Percentiles rank a stretch among this genome's conserved stretches.
Conservation (phyloP, 2,888 invertebrate species). For the Dinocampus coccinellae region DNA sequence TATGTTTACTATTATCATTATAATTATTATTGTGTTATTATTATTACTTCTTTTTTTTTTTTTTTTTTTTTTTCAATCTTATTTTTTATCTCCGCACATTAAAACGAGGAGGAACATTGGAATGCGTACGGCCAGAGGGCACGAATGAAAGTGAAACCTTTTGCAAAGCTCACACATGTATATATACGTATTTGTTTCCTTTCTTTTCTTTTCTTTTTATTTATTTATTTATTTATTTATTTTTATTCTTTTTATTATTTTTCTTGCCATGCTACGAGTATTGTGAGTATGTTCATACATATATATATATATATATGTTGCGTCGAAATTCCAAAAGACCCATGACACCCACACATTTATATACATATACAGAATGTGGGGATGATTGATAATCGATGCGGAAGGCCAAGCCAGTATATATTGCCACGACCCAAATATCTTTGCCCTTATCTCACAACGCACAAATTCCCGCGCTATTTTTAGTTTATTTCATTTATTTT, state of each 20-base stretch:
- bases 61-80: conserved; percentile 20
- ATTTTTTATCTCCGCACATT: conserved; percentile 13
- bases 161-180: conserved; percentile 22
- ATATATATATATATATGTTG: not conserved
- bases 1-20: not conserved
- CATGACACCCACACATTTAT: conserved; percentile 22
- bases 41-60: too few relatives aligned
- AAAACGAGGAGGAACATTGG: conserved; percentile 40
- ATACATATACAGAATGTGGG: conserved; percentile 4
- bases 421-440: conserved; percentile 26
- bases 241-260: too few relatives aligned
- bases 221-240: too few relatives aligned
- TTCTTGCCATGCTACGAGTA: too few relatives aligned
- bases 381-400: conserved; percentile 36
- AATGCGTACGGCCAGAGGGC: conserved; percentile 47
- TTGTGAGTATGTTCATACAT: too few relatives aligned
- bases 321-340: conserved; percentile 2
- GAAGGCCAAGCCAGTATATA: conserved; percentile 12
- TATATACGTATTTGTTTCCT: not conserved
- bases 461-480: not conserved
- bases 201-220: not conserved
- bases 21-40: not conserved
- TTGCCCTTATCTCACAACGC: not conserved
- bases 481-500: conserved; percentile 1
- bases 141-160: conserved; percentile 49